Base-by-base conservation (phyloP, 2,113 vertebrate species). In the Tiliqua scincoides region DNA sequence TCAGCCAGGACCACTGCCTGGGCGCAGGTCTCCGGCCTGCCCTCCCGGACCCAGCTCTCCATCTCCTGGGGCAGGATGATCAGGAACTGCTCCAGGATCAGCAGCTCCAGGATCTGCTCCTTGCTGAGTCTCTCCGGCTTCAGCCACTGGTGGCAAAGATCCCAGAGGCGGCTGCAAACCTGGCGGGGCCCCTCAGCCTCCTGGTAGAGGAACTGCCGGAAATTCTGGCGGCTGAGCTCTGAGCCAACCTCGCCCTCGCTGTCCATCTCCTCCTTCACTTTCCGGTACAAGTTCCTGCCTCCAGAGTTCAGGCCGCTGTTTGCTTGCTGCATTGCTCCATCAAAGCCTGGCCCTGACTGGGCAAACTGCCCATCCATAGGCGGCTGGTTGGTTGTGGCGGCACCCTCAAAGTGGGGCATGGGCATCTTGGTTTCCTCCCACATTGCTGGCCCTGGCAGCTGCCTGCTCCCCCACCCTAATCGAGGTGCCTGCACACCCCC, bases 121-220 rank as follows among this genome's bases (percentile, higher is more conserved):
- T 94, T 95, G 57, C 92, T 93, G 68, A 87, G 91, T 71, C 91
- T 91, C 90, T 93, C 94, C 48, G 95, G 94, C 88, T 93, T 95
- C 87, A 95, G 85, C 95, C 95, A 95, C 11, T 91, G 93, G 89
- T 92, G 93, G 88, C 94, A 94, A 25, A 95, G 93, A 21, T 95
- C 93, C 95, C 93, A 94, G 68, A 95, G 93, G 82, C 88, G 94
- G 86, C 85, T 91, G 87, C 93, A 95, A 59, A 93, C 93, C 87
- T 94, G 94, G 18, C 94, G 91, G 88, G 94, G 95, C 12, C 95
- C 94, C 2, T 93, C 93, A 1, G 93, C 95, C 88, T 95, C 95
- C 85, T 91, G 91, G 89, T 95, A 95, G 78, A 92, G 91, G 85
- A 94, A 94, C 54, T 93, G 93, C 77, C 92, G 73, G 89, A 95